These are phyloP conservation scores for Phymanthus crucifer DNA, from an alignment of 92 coral and sea anemone species.

Conservation along the genomic window DNA sequence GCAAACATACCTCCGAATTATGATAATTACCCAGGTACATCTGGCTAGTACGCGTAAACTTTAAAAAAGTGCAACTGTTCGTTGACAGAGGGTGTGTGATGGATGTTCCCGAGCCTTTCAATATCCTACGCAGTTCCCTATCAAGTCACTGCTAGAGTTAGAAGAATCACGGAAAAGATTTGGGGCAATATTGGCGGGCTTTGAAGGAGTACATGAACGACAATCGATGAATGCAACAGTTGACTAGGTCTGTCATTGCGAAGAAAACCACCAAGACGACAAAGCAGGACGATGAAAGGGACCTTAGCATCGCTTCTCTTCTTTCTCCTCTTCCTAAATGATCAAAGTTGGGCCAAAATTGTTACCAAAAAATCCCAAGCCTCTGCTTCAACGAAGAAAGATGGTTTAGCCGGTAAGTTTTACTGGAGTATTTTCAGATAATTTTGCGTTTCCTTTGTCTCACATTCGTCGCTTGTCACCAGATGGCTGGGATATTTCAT, in stretches of 20 bases:
- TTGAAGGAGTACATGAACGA: neutral
- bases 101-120: neutral
- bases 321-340: neutral
- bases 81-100: conserved; percentile 23
- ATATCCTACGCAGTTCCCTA: neutral
- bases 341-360: conserved; percentile 3
- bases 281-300: conserved; percentile 3
- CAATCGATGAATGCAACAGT: neutral
- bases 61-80: conserved; percentile 34
- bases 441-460: conserved; percentile 8
- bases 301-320: neutral
- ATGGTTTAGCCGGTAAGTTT: conserved; percentile 25
- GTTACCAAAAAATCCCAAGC: neutral
- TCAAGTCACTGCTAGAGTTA: neutral
- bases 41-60: conserved; percentile 26
- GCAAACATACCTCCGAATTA: conserved; percentile 18
- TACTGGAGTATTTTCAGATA: neutral
- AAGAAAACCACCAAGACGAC: conserved; percentile 1
- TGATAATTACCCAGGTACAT: conserved; percentile 30
- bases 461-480: neutral
- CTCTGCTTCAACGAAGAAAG: neutral
- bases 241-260: conserved; percentile 11
- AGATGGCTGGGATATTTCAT: conserved; percentile 7
- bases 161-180: neutral
- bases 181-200: neutral